Evolutionary conservation across 1,140 invertebrate species (phyloP), one percentile per base, ranked within the genome.

Genomic region (Drosophila navojoa): DNA sequence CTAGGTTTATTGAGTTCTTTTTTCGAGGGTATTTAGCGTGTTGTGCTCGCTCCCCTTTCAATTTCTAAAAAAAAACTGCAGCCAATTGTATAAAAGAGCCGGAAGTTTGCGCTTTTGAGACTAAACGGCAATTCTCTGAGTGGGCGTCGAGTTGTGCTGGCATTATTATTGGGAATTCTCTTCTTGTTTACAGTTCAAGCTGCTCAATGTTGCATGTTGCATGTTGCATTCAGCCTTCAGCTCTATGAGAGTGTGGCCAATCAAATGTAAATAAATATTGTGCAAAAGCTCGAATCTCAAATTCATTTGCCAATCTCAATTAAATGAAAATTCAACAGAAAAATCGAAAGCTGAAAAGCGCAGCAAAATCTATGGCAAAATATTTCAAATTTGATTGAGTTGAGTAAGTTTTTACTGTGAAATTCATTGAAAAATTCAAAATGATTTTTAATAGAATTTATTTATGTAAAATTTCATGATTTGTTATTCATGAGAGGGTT

Each of bases 41-140:
- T n/a, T 50, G 50, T n/a, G 27, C 32, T 55, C 52, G 38, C 44
- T 38, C 29, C 15, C 29, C 16, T 35, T 54, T 58, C 54, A 27
- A 67, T 67, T 71, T 64, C 13, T 47, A 40, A 44, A 16, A 16
- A 38, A 42, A 55, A 42, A 71, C 42, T 44, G 61, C 47, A 59
- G 70, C 54, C 59, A 72, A 72, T 72, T 72, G 55, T 68, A 60
- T 72, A 49, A 60, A 72, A 32, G 9, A 32, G 6, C 49, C 70
- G 70, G 70, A 72, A 72, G 55, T 59, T 57, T 52, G 29, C 54
- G 32, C 42, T 53, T 68, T 25, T 38, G 62, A 59, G 44, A 53
- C 62, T 58, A 71, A 71, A 58, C 47, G 69, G 10, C 64, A 40
- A 67, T 72, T 72, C 38, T 66, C 44, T 45, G 50, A 53, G 44